Base-by-base conservation (phyloP, 1,140 invertebrate genomes). In the Ladona fulva region DNA sequence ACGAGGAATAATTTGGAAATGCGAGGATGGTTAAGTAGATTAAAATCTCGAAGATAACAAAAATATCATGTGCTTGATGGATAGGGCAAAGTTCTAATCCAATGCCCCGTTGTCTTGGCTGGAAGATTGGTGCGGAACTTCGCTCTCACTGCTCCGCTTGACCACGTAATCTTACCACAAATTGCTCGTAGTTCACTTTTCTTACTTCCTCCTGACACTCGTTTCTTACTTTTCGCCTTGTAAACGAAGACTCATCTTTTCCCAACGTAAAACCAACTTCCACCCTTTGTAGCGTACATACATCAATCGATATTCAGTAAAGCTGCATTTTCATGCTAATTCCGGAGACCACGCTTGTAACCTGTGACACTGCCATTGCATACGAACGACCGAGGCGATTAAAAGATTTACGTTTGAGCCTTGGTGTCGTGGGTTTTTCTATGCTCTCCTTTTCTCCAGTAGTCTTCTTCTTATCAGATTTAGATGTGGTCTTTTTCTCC, bases 171-270 rank as follows among this genome's bases (percentile, higher is more conserved):
- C 87, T 99, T 99, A 76, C 98, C 98, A 98, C 98, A 99, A 84
- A 99, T 98, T n/a, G 97, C 96, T 77, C 98, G 91, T 79, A 99
- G 88, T 83, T 94, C 94, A 42, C 92, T 92, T 86, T 96, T 96
- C 75, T 89, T 89, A 82, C 91, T 90, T 75, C 90, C 89, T 74
- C 94, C 94, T 79, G 95, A 95, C 82, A 95, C 92, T 79, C 92
- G 91, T 44, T 94, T 96, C 88, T 94, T 94, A 81, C 95, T 97
- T 83, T 94, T 95, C 12, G 92, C 93, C 89, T 90, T 97, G 90
- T 99, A 99, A 24, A 99, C 96, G 87, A 95, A 99, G 25, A 95
- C 96, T 85, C 95, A 97, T 84, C 92, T 91, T 87, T 99, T 99
- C 82, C 98, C 98, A 81, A 98, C 88, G 82, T 99, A 99, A 85